Evolutionary conservation across 2,113 vertebrate genomes (phyloP).

Genomic region (Galemys pyrenaicus): DNA sequence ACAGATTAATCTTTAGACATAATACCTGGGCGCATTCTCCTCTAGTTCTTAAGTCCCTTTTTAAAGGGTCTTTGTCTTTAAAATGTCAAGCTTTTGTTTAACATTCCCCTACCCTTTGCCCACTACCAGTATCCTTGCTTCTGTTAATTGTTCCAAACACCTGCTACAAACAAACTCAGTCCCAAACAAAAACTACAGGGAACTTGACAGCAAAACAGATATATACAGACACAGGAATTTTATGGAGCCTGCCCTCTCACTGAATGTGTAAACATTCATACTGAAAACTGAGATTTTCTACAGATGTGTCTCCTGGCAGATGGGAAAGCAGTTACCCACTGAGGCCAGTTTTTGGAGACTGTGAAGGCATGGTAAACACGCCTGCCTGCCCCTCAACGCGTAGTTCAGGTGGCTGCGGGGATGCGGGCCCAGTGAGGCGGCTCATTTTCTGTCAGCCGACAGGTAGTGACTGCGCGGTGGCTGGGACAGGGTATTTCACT

Average conservation of each 20-base stretch:
- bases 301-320: slow-evolving; percentile 60
- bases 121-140: slow-evolving; percentile 17
- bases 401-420: neutral
- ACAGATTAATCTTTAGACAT: neutral
- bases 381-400: neutral
- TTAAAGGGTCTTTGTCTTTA: slow-evolving; percentile 43
- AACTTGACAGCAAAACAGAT: slow-evolving; percentile 72
- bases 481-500: neutral
- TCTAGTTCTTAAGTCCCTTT: neutral
- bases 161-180: slow-evolving; percentile 60
- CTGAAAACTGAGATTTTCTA: slow-evolving; percentile 49
- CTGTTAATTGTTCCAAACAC: slow-evolving; percentile 72
- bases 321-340: neutral
- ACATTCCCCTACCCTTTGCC: neutral
- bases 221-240: slow-evolving; percentile 58
- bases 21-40: neutral
- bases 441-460: slow-evolving; percentile 2
- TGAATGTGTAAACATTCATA: slow-evolving; percentile 54
- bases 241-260: slow-evolving; percentile 35
- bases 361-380: neutral
- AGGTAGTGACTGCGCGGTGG: neutral
- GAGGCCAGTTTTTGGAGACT: neutral
- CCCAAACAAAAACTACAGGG: slow-evolving; percentile 65
- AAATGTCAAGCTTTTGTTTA: slow-evolving; percentile 60
- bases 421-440: neutral